Evolutionary conservation across 2,888 invertebrate genomes (phyloP).

Genomic region (Serripes groenlandicus): DNA sequence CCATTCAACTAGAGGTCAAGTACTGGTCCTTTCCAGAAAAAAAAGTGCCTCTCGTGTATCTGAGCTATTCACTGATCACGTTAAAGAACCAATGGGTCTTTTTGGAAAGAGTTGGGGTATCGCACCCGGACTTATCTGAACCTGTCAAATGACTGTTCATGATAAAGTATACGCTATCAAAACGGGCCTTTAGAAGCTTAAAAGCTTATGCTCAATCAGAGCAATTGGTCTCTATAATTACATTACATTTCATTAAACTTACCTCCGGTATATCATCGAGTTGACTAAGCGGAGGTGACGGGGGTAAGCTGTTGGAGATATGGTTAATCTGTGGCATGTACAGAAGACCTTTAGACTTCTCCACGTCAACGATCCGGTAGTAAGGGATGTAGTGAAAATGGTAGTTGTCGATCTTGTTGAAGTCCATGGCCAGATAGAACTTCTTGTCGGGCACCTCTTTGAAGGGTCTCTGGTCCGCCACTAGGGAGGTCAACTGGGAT

Average conservation of each 20-base stretch:
- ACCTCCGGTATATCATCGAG: slow-evolving; percentile 88
- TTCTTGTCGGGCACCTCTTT: slow-evolving; percentile 90
- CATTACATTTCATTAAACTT: background rate
- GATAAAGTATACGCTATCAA: no score
- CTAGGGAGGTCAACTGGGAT: slow-evolving; percentile 76
- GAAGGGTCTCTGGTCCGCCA: slow-evolving; percentile 85
- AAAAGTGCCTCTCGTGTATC: no score
- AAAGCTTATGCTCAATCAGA: no score
- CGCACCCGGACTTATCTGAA: no score
- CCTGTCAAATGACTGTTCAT: no score
- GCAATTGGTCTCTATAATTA: no score
- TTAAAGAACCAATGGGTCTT: no score
- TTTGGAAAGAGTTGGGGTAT: no score
- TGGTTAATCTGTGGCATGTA: slow-evolving; percentile 95
- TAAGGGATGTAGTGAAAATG: slow-evolving; percentile 91
- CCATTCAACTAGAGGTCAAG: no score
- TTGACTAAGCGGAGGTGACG: slow-evolving; percentile 91
- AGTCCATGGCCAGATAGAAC: slow-evolving; percentile 95
- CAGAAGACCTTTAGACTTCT: slow-evolving; percentile 87
- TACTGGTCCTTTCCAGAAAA: no score
- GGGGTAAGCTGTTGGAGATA: slow-evolving; percentile 91
- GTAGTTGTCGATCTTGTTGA: slow-evolving; percentile 93
- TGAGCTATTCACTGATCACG: no score
- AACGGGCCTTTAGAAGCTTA: no score
- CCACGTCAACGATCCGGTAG: slow-evolving; percentile 88